phyloP scores from a whole-genome alignment of 2,113 vertebrate genomes.

The Cairina moschata region DNA sequence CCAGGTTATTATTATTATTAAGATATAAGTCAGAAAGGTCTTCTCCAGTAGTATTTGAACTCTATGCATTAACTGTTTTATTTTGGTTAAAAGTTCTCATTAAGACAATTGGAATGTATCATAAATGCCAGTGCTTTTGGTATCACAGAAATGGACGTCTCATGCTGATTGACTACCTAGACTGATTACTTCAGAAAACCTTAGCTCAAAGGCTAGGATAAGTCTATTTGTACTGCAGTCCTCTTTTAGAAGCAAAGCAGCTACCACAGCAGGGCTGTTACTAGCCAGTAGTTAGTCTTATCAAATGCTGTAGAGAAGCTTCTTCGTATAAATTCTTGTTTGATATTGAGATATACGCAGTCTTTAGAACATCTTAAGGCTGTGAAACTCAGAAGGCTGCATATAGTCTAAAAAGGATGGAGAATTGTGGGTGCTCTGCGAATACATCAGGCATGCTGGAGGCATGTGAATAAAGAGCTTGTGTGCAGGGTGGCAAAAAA shows the following conservation, averaged over 20 bases:
- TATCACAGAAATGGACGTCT: accelerated
- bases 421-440: neutral
- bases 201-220: neutral
- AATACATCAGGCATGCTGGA: neutral
- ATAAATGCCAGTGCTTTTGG: neutral
- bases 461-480: neutral
- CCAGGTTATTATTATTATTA: neutral
- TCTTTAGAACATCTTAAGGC: neutral
- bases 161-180: neutral
- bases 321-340: neutral
- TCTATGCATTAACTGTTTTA: neutral
- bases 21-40: neutral
- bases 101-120: neutral
- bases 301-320: neutral
- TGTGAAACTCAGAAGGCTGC: neutral
- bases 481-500: neutral
- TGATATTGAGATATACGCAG: neutral
- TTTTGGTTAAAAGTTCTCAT: neutral
- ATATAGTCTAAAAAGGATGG: neutral
- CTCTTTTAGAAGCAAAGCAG: neutral
- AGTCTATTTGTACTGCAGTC: neutral
- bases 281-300: neutral
- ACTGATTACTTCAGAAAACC: neutral
- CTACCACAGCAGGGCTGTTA: neutral
- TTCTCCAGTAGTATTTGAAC: neutral